Evolutionary conservation across 2,113 vertebrate species (phyloP).

Genomic region (cattle (Bos taurus)): ARS-UCD2.0 NC_037347.1:12459501-12460000

Average conservation of each 20-base stretch:
- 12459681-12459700: background rate
- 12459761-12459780: background rate
- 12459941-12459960: constrained; percentile 25
- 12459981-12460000: constrained; percentile 49
- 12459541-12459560: background rate
- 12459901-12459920: background rate
- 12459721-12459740: background rate
- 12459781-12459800: background rate
- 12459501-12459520: background rate
- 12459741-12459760: background rate
- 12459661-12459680: background rate
- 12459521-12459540: background rate
- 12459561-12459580: background rate
- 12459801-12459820: background rate
- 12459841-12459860: background rate
- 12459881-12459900: background rate
- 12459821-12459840: background rate
- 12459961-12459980: constrained; percentile 52
- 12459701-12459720: background rate
- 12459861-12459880: accelerated
- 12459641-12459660: background rate
- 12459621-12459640: background rate
- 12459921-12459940: background rate
- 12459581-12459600: background rate
- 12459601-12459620: background rate